phyloP scores from a whole-genome alignment of 2,113 vertebrate species.

The Dasyprocta punctata region DNA sequence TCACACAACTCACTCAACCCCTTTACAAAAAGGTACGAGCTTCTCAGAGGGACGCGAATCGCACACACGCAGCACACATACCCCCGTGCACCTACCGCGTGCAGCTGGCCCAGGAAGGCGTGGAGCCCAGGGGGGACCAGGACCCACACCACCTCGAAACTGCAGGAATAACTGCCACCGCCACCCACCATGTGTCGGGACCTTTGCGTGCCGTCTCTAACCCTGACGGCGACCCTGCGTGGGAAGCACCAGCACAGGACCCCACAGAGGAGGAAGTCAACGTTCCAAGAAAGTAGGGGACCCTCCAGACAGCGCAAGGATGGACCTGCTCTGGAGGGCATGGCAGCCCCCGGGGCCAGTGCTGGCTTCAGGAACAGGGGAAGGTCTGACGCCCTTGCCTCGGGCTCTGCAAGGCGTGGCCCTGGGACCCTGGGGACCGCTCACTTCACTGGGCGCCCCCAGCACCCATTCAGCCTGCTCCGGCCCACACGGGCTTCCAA shows the following conservation, averaged over 20 bases:
- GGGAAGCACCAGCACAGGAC: background rate
- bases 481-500: background rate
- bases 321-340: background rate
- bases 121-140: background rate
- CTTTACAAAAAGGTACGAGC: background rate
- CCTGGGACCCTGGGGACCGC: background rate
- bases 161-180: fast-evolving
- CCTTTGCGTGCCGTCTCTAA: background rate
- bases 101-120: background rate
- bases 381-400: background rate
- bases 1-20: background rate
- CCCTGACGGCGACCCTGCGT: background rate
- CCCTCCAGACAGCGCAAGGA: background rate
- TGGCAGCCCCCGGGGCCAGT: background rate
- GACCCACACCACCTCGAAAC: background rate
- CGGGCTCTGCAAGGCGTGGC: background rate
- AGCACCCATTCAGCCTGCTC: too few relatives aligned
- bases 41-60: background rate
- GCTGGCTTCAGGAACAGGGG: background rate
- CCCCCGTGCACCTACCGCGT: fast-evolving
- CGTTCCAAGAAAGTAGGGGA: background rate
- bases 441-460: too few relatives aligned
- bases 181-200: fast-evolving
- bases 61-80: fast-evolving
- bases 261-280: background rate